Base-by-base conservation (phyloP, 1,140 invertebrate genomes). In the Trichonephila clavipes region DNA sequence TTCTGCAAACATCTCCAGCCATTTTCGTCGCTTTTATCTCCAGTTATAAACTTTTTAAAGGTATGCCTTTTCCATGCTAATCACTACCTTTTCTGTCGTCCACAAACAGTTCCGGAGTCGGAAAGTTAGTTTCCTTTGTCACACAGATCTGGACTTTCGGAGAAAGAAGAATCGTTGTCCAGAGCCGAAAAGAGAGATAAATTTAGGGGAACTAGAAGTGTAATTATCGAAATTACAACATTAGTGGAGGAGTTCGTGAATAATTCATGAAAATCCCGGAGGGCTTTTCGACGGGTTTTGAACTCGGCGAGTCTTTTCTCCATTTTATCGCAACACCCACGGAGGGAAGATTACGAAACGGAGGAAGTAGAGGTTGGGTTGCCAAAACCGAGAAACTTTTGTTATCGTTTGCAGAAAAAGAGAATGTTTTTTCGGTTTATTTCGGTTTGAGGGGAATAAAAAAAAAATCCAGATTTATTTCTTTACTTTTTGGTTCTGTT, bases 161-260 rank as follows among this genome's bases (percentile, higher is more conserved):
- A 14, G 28, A n/a, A 16, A 2, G 18, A 77, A 77, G 34, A 24
- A 77, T 34, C 69, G 28, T 12, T 77, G 69, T 77, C 69, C 59
- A 59, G 18, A 66, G 34, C 64, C 28, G 28, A 34, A 87, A 88
- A 51, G 69, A 40, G 89, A 83, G 89, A 91, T 91, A 91, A 91
- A 83, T 83, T 91, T 66, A 58, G 44, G 58, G 40, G 83, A 90
- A 91, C 44, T 82, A 91, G 59, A 83, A 77, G 89, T 62, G 72
- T 91, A 91, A 91, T 91, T 91, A 91, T 91, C 77, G 89, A 91
- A 91, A 91, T 91, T 91, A 91, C 89, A 62, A 64, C 89, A 91
- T 64, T 91, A 62, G 72, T 59, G 77, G 34, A 91, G 81, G 61
- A 44, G 34, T 19, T 83, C 28, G 14, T 91, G 89, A 91, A 91